A percentile compares a stretch with the other conserved stretches of the same genome.
Conservation (phyloP, 2,113 vertebrate genomes). For the Saccopteryx leptura region DNA sequence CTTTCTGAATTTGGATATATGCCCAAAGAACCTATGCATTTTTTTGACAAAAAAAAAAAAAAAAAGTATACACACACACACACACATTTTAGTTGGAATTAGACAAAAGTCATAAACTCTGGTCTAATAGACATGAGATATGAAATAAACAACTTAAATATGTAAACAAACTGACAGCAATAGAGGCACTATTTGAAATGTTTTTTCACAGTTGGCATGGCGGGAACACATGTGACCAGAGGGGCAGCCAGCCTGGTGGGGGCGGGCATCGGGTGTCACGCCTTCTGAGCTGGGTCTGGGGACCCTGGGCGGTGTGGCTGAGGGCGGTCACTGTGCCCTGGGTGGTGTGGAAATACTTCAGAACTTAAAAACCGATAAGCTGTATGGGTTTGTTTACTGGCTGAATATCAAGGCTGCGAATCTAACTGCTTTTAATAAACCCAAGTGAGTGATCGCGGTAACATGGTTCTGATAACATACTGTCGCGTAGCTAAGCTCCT, state of each 20-base stretch:
- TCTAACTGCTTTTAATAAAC: neutral
- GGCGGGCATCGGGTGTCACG: neutral
- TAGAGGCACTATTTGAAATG: neutral
- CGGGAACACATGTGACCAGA: fast-evolving
- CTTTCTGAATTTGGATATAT: neutral
- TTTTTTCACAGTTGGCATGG: neutral
- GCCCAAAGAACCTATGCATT: neutral
- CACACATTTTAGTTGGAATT: neutral
- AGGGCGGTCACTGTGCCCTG: neutral
- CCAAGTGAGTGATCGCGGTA: neutral
- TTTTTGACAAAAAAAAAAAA: neutral
- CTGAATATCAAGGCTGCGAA: neutral
- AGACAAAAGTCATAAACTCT: neutral
- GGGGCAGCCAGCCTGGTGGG: neutral
- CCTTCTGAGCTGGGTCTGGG: neutral
- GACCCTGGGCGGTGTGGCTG: fast-evolving
- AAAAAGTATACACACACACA: too few species aligned
- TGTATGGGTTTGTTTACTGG: too few species aligned
- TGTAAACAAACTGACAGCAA: neutral
- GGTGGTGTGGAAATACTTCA: neutral
- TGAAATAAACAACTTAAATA: neutral
- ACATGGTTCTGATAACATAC: neutral
- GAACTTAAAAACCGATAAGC: neutral
- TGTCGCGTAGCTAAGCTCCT: neutral
- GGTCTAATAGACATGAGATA: neutral